Evolutionary conservation across 2,797 vertebrate genomes (phyloP).

Genomic region (Oophaga sylvatica): DNA sequence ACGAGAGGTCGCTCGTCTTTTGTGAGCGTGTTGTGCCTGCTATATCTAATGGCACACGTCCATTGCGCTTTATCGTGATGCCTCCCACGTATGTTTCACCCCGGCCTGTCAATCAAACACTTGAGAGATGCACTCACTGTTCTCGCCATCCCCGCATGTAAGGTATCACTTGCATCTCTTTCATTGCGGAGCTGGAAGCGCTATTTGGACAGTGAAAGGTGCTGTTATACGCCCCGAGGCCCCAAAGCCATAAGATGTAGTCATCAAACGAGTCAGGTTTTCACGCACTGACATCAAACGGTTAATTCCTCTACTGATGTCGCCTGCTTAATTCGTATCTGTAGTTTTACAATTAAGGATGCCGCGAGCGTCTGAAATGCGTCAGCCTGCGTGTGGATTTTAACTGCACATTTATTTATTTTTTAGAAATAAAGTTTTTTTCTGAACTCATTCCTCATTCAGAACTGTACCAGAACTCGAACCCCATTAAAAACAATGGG

Average conservation of each 20-base stretch:
- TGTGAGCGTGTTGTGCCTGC: background rate
- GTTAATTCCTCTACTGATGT: background rate
- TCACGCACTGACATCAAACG: background rate
- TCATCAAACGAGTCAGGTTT: background rate
- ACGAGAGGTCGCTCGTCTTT: slow-evolving; percentile 3
- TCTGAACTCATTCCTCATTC: too few species aligned
- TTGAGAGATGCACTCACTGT: background rate
- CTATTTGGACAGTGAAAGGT: background rate
- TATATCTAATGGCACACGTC: background rate
- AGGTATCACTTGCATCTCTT: slow-evolving; percentile 20
- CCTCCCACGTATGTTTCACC: background rate
- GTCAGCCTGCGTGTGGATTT: too few species aligned
- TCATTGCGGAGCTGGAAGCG: background rate
- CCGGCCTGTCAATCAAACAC: background rate
- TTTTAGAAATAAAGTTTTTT: too few species aligned
- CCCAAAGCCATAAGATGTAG: background rate
- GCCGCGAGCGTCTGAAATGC: too few species aligned
- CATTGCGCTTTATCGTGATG: background rate
- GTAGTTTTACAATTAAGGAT: too few species aligned
- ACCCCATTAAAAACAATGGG: too few species aligned
- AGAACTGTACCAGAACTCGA: too few species aligned
- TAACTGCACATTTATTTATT: too few species aligned
- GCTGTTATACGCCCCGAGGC: slow-evolving; percentile 1
- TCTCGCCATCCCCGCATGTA: background rate
- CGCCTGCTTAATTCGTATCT: background rate